Base-by-base conservation (phyloP, 2,888 invertebrate genomes). In the Polia nebulosa region DNA sequence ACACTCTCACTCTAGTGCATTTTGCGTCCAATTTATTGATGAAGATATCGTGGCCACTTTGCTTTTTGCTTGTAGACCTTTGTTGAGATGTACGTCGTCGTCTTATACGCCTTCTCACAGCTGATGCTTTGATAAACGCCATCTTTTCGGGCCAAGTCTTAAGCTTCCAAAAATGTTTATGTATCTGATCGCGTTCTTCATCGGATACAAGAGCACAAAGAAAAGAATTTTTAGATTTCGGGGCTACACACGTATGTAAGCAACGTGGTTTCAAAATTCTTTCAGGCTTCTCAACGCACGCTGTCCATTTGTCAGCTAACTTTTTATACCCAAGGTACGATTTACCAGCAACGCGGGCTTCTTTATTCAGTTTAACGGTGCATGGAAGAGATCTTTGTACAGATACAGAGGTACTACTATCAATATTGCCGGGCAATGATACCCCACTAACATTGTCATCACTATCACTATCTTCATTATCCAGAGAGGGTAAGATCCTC, bases 21-120 rank as follows among this genome's bases (percentile, higher is more conserved):
- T 52, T 34, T 52, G 51, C 32, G 51, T 52, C 51, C 51, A 52
- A 34, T 52, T 52, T 52, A 52, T 52, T 52, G 52, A 52, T 52
- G 32, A 52, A 52, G 52, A 52, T 34, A 52, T 52, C 52, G 52
- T 52, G 52, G 34, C 52, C 34, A 52, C 52, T 52, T 34, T 22
- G 34, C 5, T 52, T 52, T 34, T 52, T 59, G 32, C n/a, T 49
- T 59, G 47, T 47, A 32, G 45, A 34, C 4, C 32, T 58, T 58
- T 34, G 32, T 58, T 58, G 32, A 52, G 52, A 52, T 52, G 20
- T 52, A 52, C 52, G 52, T 52, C 52, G 52, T 34, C 52, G 52
- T 52, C 32, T 52, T 52, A 52, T 52, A 52, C 52, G 34, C 13
- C 52, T 52, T 34, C 52, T 52, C 20, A 34, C 52, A 6, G 52